phyloP scores from a whole-genome alignment of 2,888 invertebrate genomes.

The Arctia plantaginis region DNA sequence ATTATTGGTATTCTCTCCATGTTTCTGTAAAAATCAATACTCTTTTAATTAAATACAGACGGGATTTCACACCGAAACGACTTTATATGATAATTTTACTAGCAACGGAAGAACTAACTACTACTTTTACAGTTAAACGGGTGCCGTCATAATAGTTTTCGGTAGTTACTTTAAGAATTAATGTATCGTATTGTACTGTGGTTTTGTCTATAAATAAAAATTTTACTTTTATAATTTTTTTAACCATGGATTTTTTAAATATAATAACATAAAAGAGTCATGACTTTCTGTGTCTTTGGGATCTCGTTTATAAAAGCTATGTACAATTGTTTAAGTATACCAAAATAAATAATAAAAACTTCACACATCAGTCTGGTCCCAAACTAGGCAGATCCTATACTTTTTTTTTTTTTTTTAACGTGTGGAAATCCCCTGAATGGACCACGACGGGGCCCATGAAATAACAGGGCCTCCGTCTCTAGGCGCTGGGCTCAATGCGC shows the following conservation, averaged over 20 bases:
- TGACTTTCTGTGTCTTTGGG: too few relatives aligned
- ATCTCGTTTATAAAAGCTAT: too few relatives aligned
- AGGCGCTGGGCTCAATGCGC: too few relatives aligned
- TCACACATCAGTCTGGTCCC: too few relatives aligned
- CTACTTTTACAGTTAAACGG: constrained; percentile 51
- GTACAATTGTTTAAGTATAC: background rate
- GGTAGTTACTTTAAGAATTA: constrained; percentile 34
- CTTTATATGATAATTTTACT: constrained; percentile 54
- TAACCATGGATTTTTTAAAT: too few relatives aligned
- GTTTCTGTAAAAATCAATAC: constrained; percentile 28
- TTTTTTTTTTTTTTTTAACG: too few relatives aligned
- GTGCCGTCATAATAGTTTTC: constrained; percentile 39
- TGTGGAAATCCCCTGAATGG: too few relatives aligned
- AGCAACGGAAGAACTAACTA: constrained; percentile 57
- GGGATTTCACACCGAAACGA: constrained; percentile 44
- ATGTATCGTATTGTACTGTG: constrained; percentile 7
- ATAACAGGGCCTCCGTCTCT: too few relatives aligned
- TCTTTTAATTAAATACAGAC: constrained; percentile 38
- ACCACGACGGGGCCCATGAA: too few relatives aligned
- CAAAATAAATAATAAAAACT: background rate
- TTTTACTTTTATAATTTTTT: too few relatives aligned
- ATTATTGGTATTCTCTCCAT: constrained; percentile 25
- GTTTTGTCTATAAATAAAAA: constrained; percentile 11
- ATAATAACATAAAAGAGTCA: too few relatives aligned
- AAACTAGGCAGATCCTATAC: too few relatives aligned